Percentiles rank a stretch among this genome's conserved stretches.
Evolutionary conservation across 2,797 vertebrate species (phyloP).

Genomic region (Sarcophilus harrisii): DNA sequence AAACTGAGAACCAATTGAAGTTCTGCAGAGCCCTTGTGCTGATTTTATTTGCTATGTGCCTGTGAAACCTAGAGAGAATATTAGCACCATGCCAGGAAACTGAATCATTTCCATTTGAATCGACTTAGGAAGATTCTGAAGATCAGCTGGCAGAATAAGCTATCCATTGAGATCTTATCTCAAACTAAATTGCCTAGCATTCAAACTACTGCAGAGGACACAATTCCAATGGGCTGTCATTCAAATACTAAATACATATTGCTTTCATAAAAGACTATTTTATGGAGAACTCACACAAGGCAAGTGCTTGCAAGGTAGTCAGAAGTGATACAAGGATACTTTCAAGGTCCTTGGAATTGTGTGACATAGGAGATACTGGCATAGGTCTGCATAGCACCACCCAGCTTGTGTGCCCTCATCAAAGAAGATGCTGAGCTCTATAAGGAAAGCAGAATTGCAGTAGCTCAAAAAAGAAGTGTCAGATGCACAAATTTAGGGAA

Average conservation of each 20-base stretch:
- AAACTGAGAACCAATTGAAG: background rate
- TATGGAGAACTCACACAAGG: background rate
- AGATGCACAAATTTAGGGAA: background rate
- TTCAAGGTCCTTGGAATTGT: background rate
- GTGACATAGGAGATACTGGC: background rate
- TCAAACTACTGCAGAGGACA: background rate
- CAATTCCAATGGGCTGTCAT: background rate
- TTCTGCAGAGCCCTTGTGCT: background rate
- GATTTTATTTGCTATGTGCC: background rate
- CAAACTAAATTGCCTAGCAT: background rate
- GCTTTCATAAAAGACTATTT: background rate
- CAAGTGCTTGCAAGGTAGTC: background rate
- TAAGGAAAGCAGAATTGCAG: background rate
- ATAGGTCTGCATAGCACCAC: background rate
- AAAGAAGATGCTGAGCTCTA: background rate
- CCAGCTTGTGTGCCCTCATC: background rate
- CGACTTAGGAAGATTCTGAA: background rate
- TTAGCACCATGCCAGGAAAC: background rate
- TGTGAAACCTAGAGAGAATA: background rate
- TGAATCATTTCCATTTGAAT: background rate
- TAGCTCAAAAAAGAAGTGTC: background rate
- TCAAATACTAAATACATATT: background rate
- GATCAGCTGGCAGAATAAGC: background rate
- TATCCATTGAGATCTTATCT: no score
- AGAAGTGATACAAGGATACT: background rate